Base-by-base conservation (phyloP, 2,888 invertebrate species). In the Coleophora deauratella region DNA sequence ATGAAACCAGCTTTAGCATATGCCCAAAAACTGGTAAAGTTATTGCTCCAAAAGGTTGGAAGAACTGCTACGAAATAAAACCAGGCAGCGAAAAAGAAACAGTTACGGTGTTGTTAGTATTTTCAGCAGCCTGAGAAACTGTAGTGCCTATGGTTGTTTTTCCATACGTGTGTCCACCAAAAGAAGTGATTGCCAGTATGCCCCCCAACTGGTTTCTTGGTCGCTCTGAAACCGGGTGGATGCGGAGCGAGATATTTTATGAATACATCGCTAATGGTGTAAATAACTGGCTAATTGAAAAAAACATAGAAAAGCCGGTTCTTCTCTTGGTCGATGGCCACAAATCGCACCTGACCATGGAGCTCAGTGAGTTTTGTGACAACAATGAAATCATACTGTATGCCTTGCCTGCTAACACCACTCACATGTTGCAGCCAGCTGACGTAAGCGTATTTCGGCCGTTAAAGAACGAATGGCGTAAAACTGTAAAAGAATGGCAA, bases 21-120 rank as follows among this genome's bases (percentile, higher is more conserved):
- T 50, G 50, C 31, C 51, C 50, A 27, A 51, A 52, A 33, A 41
- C 41, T 12, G 47, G 45, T 40, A 49, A 54, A 39, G 51, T 53
- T 27, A 49, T 54, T 38, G 51, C 49, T 38, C 46, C 50, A 15
- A 56, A 49, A 41, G 54, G 53, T 34, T 50, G 33, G 10, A 57
- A 44, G 47, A 50, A 21, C 21, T 21, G 21, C 21, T 21, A 21
- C 21, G 21, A 21, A 21, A 21, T 21, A 3, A 21, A 21, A 21
- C 21, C 21, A 4, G 21, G 21, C 3, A 31, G 11, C 1, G 51
- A 57, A 44, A 56, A 57, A 44, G 52, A 54, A 35, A 47, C 44
- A 32, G 37, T 59, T 9, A 59, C 54, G 13, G 45, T 50, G 11
- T 33, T 55, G 11, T 39, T 52, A 12, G 38, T 44, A 33, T 48